phyloP scores from a whole-genome alignment of 1,140 invertebrate genomes.

The Drosophila saltans region DNA sequence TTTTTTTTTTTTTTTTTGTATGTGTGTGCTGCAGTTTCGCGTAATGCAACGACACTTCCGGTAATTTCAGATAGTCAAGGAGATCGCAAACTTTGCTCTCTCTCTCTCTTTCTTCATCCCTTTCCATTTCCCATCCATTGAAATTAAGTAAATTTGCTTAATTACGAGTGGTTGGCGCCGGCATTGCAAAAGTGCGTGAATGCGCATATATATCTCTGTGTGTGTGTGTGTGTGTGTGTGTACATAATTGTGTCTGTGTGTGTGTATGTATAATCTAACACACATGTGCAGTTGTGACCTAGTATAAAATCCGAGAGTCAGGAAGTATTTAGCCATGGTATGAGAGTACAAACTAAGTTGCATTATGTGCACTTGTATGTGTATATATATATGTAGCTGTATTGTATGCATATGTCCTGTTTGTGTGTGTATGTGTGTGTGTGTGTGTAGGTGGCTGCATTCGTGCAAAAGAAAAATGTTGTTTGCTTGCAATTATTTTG shows the following conservation, averaged over 20 bases:
- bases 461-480: slow-evolving; percentile 53
- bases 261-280: slow-evolving; percentile 13
- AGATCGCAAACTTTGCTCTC: background rate
- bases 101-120: background rate
- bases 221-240: slow-evolving; percentile 18
- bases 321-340: slow-evolving; percentile 46
- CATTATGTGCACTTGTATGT: slow-evolving; percentile 34
- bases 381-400: slow-evolving; percentile 10
- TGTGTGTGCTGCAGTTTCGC: background rate
- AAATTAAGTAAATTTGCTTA: slow-evolving; percentile 65
- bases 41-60: background rate
- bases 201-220: slow-evolving; percentile 7
- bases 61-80: background rate
- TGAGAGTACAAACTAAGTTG: slow-evolving; percentile 58
- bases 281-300: slow-evolving; percentile 19
- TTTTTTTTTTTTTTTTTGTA: background rate
- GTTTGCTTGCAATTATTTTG: slow-evolving; percentile 66
- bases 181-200: slow-evolving; percentile 17
- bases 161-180: slow-evolving; percentile 37
- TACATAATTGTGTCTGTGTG: background rate
- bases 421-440: slow-evolving; percentile 14
- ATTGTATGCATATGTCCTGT: slow-evolving; percentile 10
- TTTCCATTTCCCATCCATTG: slow-evolving; percentile 7
- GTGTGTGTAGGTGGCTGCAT: slow-evolving; percentile 23
- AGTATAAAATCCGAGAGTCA: slow-evolving; percentile 42